Evolutionary conservation across 2,888 invertebrate species (phyloP).

Genomic region (Lasioglossum malachurum): DNA sequence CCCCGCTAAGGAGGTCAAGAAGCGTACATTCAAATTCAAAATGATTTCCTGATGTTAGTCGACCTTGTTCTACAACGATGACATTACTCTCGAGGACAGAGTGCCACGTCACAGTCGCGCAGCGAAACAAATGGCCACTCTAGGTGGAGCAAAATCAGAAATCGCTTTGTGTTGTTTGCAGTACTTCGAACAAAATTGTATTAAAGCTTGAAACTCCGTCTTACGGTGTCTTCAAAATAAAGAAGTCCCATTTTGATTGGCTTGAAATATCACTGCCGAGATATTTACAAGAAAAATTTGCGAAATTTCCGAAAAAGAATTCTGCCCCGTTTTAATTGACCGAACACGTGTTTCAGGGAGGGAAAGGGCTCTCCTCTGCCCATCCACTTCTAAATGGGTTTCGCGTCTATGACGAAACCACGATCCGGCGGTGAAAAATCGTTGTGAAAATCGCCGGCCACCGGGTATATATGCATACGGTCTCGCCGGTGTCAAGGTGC

Average conservation of each 20-base stretch:
- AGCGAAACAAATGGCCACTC: neutral
- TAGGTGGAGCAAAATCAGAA: neutral
- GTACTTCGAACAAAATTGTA: neutral
- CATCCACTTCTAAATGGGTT: neutral
- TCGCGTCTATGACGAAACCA: neutral
- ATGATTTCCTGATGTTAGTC: neutral
- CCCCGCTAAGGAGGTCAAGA: conserved; percentile 2
- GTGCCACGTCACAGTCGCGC: neutral
- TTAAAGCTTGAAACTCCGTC: too few species aligned
- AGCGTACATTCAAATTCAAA: conserved; percentile 5
- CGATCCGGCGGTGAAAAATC: neutral
- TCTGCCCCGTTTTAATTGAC: too few species aligned
- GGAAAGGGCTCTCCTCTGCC: too few species aligned
- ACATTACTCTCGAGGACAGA: neutral
- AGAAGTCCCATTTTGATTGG: too few species aligned
- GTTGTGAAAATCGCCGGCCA: neutral
- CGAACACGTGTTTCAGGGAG: too few species aligned
- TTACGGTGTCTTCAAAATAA: too few species aligned
- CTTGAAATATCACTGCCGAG: too few species aligned
- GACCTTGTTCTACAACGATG: neutral
- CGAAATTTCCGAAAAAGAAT: too few species aligned
- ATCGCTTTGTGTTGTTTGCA: neutral
- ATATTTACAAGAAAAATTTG: too few species aligned
- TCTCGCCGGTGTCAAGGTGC: conserved; percentile 3
- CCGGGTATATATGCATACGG: neutral